phyloP scores from a whole-genome alignment of 2,797 vertebrate species.

The Cryptoprocta ferox region DNA sequence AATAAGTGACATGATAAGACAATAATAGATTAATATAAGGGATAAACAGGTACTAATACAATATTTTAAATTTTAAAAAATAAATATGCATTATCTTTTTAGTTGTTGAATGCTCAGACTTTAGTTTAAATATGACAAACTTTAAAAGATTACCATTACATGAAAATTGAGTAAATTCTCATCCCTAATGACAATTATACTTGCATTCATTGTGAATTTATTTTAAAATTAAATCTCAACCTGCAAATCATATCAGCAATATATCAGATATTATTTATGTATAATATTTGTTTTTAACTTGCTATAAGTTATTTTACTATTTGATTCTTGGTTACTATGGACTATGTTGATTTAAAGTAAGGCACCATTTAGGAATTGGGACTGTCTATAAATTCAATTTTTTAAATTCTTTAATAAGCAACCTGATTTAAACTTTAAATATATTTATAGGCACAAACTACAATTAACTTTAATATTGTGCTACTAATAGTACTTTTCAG shows the following conservation, averaged over 20 bases:
- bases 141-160: not conserved
- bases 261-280: not conserved
- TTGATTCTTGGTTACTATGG: not conserved
- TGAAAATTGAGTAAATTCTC: not conserved
- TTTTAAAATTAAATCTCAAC: conserved; percentile 27
- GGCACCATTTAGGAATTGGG: not conserved
- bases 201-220: not conserved
- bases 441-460: not conserved
- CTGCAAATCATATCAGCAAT: not conserved
- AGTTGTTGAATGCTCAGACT: not conserved
- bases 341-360: not conserved
- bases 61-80: not conserved
- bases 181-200: not conserved
- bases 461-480: not conserved
- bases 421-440: not conserved
- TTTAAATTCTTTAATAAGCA: not conserved
- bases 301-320: not conserved
- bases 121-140: not conserved
- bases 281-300: not conserved
- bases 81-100: not conserved
- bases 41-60: not conserved
- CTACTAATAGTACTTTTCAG: not conserved
- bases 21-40: not conserved
- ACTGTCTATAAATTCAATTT: not conserved
- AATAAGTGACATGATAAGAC: not conserved